Base-by-base conservation (phyloP, 2,113 vertebrate genomes). In the Salvelinus namaycush region DNA sequence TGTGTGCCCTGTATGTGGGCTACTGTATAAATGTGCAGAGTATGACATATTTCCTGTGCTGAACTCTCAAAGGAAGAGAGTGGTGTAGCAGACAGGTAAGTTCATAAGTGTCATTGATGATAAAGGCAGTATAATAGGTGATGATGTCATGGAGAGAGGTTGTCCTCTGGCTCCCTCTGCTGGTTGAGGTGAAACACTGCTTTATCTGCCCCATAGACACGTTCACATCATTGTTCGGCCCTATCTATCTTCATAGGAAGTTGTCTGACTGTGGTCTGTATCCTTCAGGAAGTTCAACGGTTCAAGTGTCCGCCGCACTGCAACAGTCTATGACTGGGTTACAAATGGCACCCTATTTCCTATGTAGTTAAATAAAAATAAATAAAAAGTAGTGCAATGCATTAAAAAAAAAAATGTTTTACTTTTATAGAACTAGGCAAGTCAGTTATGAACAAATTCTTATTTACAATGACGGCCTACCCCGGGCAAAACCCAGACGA, bases 251-350 rank as follows among this genome's bases (percentile, higher is more conserved):
- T 44, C 39, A 44, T 9, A 44, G 39, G 39, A 44, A 44, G 31
- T 44, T 44, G 39, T 44, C 39, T 11, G 9, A 44, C 39, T 39
- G 39, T 8, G 9, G 39, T 44, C 67, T 39, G 16, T 44, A 31
- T 68, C 67, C 67, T 20, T 27, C 72, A 74, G 72, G 72, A 64
- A 74, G 72, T 65, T 48, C 31, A 62, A 16, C n/a, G 62, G 31
- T 48, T 65, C 34, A 7, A 16, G 31, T 34, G 27, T 67, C 65
- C 26, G 12, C 62, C 62, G 24, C 39, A 13, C 26, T 65, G 65
- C 24, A 14, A 57, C 54, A 57, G 54, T 57, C 54, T 20, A 1
- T 27, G 14, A 14, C 65, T 44, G 9, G 2, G 9, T 44, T 9
- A 9, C 39, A 44, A 44, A 44, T 44, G 9, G 9, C 9, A 44